phyloP scores from a whole-genome alignment of 1,140 invertebrate genomes.

The Euschistus heros region DNA sequence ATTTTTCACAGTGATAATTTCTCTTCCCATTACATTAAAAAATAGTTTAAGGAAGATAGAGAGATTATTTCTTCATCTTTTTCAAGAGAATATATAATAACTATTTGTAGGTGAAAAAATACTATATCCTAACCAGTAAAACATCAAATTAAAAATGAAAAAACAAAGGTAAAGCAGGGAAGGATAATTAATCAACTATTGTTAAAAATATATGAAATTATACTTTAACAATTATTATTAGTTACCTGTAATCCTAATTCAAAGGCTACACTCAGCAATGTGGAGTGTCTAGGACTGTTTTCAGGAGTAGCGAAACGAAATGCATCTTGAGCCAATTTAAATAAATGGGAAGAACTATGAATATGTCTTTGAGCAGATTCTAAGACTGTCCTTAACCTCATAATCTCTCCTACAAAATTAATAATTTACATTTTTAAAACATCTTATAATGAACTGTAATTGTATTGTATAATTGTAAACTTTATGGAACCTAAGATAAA shows the following conservation, averaged over 20 bases:
- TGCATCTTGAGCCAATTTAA: conserved; percentile 72
- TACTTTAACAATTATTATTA: conserved; percentile 11
- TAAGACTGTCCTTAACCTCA: conserved; percentile 56
- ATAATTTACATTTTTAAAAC: not conserved
- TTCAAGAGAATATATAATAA: no score
- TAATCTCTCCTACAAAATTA: conserved; percentile 46
- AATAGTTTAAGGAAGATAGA: no score
- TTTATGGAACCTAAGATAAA: no score
- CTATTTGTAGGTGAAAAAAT: no score
- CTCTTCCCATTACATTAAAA: no score
- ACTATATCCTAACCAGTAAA: no score
- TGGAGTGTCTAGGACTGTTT: conserved; percentile 56
- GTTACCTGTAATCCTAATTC: conserved; percentile 65
- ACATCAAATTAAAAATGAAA: no score
- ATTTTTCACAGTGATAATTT: no score
- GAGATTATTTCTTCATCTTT: no score
- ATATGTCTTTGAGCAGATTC: conserved; percentile 69
- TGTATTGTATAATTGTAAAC: no score
- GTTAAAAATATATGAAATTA: not conserved
- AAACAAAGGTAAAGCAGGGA: no score
- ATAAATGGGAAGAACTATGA: conserved; percentile 70
- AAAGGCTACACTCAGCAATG: conserved; percentile 64
- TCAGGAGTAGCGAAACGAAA: conserved; percentile 68
- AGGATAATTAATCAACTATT: not conserved
- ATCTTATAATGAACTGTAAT: no score